phyloP scores from a whole-genome alignment of 2,797 vertebrate genomes.

The Nyctibius grandis region DNA sequence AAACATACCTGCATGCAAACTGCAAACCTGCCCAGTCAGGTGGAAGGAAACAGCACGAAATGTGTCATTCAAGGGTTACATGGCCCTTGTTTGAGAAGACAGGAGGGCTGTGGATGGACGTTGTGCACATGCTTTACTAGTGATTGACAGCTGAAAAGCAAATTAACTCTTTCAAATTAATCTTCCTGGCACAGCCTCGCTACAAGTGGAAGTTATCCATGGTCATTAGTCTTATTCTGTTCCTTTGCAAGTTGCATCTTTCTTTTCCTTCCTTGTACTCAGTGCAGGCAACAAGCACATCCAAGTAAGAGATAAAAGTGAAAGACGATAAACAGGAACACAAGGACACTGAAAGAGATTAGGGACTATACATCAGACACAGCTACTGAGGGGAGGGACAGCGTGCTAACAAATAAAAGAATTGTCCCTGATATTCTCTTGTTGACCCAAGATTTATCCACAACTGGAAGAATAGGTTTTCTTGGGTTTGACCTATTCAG shows the following conservation, averaged over 20 bases:
- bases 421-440: background rate
- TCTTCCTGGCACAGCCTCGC: background rate
- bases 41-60: background rate
- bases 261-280: background rate
- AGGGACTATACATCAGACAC: background rate
- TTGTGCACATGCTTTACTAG: rapidly evolving
- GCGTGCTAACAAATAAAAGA: background rate
- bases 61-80: background rate
- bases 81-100: background rate
- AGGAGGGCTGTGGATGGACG: background rate
- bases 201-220: background rate
- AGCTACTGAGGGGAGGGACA: background rate
- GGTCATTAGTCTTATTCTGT: background rate
- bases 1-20: background rate
- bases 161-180: background rate
- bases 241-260: background rate
- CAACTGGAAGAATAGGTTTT: background rate
- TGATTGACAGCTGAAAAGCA: background rate
- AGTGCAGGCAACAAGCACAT: background rate
- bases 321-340: slow-evolving; percentile 16
- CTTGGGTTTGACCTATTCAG: background rate
- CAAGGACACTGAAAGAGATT: background rate
- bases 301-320: background rate
- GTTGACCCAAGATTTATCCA: background rate
- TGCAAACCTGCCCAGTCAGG: background rate